These are phyloP conservation scores for Lasius fuliginosus DNA, from an alignment of 2,888 invertebrate species.

Conservation along the genomic window DNA sequence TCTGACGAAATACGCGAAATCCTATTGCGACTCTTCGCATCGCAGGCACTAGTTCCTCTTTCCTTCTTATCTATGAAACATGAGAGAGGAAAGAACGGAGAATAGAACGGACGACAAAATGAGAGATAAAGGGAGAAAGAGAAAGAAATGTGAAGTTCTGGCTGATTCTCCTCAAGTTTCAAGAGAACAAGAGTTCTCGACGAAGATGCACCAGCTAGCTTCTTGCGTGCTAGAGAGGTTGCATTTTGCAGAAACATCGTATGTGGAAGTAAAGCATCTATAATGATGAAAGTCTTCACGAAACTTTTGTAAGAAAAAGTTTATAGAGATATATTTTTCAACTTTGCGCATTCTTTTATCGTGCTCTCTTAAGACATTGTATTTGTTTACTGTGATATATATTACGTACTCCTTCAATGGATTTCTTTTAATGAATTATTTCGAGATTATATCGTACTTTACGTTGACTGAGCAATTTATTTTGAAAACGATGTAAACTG, in stretches of 20 bases:
- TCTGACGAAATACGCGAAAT: constrained; percentile 85
- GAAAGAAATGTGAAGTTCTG: constrained; percentile 39
- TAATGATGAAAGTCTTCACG: constrained; percentile 70
- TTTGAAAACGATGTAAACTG: constrained; percentile 41
- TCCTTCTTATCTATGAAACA: constrained; percentile 46
- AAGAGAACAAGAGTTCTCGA: constrained; percentile 70
- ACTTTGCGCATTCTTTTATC: constrained; percentile 23
- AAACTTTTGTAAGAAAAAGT: constrained; percentile 54
- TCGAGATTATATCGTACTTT: constrained; percentile 19
- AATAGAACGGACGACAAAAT: constrained; percentile 17
- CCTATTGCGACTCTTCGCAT: constrained; percentile 82
- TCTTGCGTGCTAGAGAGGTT: constrained; percentile 68
- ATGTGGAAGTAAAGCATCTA: constrained; percentile 68
- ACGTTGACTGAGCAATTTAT: constrained; percentile 25
- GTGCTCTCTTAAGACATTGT: constrained; percentile 24
- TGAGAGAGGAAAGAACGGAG: constrained; percentile 21
- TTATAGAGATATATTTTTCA: constrained; percentile 35
- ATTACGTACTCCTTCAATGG: neutral
- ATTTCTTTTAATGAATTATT: constrained; percentile 10
- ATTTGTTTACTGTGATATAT: neutral
- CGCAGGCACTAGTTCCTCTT: constrained; percentile 45
- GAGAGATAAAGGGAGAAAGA: constrained; percentile 11
- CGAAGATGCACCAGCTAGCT: constrained; percentile 69
- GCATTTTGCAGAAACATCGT: constrained; percentile 68
- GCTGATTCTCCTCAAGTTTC: constrained; percentile 79